Evolutionary conservation across 2,113 vertebrate genomes (phyloP).

Genomic region (Serinus canaria): DNA sequence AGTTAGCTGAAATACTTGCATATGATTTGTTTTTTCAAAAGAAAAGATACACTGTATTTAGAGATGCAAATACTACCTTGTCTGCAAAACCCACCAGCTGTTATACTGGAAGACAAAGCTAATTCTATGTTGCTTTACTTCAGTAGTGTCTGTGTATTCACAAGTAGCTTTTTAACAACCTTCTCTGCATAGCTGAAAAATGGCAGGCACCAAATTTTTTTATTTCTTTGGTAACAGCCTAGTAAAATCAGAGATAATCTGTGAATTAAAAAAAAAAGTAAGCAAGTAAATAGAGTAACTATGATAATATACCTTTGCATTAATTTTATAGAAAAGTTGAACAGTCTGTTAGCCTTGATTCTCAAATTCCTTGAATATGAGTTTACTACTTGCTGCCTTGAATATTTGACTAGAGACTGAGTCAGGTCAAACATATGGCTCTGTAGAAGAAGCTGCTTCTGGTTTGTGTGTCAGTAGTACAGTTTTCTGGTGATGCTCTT

Average conservation of each 20-base stretch:
- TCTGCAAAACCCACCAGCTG: slow-evolving; percentile 31
- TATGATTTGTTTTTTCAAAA: slow-evolving; percentile 25
- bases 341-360: background rate
- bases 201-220: background rate
- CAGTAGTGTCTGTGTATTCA: background rate
- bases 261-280: background rate
- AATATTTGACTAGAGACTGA: background rate
- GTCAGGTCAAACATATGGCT: background rate
- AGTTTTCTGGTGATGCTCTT: background rate
- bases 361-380: background rate
- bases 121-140: slow-evolving; percentile 11
- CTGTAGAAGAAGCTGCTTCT: background rate
- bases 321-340: background rate
- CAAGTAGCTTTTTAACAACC: background rate
- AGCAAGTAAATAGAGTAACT: background rate
- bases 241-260: background rate
- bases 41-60: slow-evolving; percentile 49
- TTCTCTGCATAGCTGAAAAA: background rate
- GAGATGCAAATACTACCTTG: slow-evolving; percentile 53
- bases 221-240: background rate
- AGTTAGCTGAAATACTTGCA: slow-evolving; percentile 54
- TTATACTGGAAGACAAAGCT: slow-evolving; percentile 2
- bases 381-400: background rate
- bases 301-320: background rate
- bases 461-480: slow-evolving; percentile 19